These are phyloP conservation scores for Ophthalmolycus amberensis DNA, from an alignment of 2,113 vertebrate species.

Conservation along the genomic window DNA sequence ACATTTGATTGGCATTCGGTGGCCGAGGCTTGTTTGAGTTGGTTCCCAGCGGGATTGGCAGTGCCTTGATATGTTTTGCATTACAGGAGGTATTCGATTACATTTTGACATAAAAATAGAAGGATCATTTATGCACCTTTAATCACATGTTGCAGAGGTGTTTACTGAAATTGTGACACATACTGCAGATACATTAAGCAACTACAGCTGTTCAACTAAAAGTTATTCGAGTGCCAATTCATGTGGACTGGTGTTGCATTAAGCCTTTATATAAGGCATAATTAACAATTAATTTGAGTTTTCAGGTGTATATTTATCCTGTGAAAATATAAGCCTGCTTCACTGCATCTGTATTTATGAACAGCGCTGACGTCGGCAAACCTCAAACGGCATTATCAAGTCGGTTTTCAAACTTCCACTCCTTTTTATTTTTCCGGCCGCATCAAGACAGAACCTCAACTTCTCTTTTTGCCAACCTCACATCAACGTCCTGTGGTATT, in stretches of 20 bases:
- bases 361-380: no score
- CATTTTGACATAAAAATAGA: neutral
- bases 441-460: neutral
- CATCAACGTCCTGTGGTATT: conserved; percentile 11
- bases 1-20: neutral
- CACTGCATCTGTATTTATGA: neutral
- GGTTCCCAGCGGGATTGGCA: neutral
- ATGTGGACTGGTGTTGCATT: neutral
- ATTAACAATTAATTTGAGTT: neutral
- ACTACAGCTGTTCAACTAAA: neutral
- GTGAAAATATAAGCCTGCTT: neutral
- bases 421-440: neutral
- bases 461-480: neutral
- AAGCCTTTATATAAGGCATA: neutral
- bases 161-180: neutral
- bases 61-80: neutral
- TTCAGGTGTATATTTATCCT: neutral
- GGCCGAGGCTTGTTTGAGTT: neutral
- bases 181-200: neutral
- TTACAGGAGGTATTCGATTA: neutral
- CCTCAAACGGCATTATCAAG: no score
- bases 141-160: neutral
- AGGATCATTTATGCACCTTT: neutral
- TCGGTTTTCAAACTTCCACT: neutral
- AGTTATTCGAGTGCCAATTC: neutral